Conservation (phyloP, 2,113 vertebrate genomes). For the Ovis aries region DNA sequence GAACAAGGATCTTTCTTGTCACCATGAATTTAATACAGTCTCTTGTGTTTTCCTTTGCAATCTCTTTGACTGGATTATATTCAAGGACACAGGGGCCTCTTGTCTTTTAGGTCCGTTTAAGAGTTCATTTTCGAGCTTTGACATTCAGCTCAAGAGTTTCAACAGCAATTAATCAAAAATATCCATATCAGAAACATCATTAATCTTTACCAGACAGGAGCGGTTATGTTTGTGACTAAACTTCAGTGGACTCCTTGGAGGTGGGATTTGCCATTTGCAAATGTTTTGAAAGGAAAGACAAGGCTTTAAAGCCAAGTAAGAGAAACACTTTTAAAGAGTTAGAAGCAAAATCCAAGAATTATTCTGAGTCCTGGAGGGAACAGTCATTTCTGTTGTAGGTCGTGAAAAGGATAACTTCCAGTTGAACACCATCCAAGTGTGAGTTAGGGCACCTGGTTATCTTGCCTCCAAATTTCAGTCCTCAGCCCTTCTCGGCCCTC, state of each 20-base stretch:
- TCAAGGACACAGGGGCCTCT: conserved; percentile 52
- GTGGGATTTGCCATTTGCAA: conserved; percentile 51
- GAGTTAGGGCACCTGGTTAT: background rate
- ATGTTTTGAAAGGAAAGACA: conserved; percentile 52
- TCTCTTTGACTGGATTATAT: background rate
- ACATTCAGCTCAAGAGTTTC: conserved; percentile 66
- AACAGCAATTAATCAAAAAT: conserved; percentile 73
- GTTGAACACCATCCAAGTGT: background rate
- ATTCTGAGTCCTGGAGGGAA: background rate
- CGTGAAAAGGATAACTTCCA: background rate
- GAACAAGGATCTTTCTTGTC: conserved; percentile 64
- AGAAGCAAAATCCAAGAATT: background rate
- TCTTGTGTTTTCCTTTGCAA: conserved; percentile 50
- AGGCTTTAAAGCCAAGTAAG: conserved; percentile 26
- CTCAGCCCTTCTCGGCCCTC: background rate
- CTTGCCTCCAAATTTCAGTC: background rate
- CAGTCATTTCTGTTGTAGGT: background rate
- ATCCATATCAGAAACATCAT: conserved; percentile 31
- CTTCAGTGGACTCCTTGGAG: conserved; percentile 27
- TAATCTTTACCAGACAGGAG: conserved; percentile 71
- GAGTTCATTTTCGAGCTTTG: conserved; percentile 65
- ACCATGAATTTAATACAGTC: conserved; percentile 36
- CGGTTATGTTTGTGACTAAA: conserved; percentile 46
- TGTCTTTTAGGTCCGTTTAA: conserved; percentile 65
- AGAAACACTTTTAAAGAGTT: conserved; percentile 14